Base-by-base conservation (phyloP, 2,797 vertebrate species). In the Sebastes minor region DNA sequence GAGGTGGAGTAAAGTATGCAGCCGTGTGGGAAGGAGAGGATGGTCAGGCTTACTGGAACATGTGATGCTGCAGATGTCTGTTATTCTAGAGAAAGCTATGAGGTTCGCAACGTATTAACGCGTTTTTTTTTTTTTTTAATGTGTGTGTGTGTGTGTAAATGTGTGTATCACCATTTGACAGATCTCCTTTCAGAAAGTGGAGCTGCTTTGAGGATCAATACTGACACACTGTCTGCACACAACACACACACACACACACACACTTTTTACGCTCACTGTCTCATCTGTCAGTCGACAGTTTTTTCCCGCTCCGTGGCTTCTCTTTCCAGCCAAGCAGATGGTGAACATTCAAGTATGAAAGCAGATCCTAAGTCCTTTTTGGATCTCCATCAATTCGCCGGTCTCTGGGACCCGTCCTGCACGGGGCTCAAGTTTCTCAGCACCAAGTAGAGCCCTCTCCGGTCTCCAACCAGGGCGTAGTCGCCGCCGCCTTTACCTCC, bases 301-400 rank as follows among this genome's bases (percentile, higher is more conserved):
- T 91, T 87, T 90, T 90, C 84, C 85, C 84, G 84, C 89, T 89
- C 80, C 46, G 42, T 69, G 85, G 86, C 72, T 78, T 94, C 85
- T 85, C 88, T 90, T 91, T 92, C 86, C 89, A 90, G 88, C 82
- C 73, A 85, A 93, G 89, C 93, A 95, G 94, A 95, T 95, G 94
- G 94, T 71, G 82, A 91, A 90, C 89, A 94, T 91, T 94, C 89
- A 91, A 53, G 88, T 92, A 89, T 95, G 93, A 95, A 95, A 95
- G 93, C 91, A 93, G 90, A 94, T 93, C 91, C 84, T 84, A 87
- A 92, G 87, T 93, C 89, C 75, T 92, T 83, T 55, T 88, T 93
- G 91, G 92, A 92, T 82, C 90, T 83, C 76, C 91, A 91, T 94
- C 92, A 94, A 88, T 92, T 88, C 81, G 30, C 64, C 80, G 32